Conservation (phyloP, 2,797 vertebrate species). For the Sus cebifrons region DNA sequence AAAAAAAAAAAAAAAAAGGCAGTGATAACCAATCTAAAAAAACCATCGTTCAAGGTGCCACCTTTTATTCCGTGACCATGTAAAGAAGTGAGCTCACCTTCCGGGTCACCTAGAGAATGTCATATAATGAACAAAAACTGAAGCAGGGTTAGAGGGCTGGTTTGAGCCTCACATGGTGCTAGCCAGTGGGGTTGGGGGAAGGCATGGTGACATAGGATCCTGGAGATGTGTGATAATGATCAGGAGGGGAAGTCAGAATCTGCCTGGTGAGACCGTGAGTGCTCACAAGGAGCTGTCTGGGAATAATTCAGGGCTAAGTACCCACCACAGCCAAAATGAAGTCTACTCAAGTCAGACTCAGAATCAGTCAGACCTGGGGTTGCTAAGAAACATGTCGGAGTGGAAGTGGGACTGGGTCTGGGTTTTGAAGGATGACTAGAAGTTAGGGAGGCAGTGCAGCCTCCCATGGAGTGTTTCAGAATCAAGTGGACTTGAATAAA, state of each 20-base stretch:
- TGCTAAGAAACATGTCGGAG: not conserved
- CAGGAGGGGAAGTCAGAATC: not conserved
- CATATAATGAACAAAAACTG: accelerated
- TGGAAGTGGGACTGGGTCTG: no score
- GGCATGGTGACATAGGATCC: not conserved
- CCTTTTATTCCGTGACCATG: not conserved
- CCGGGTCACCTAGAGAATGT: not conserved
- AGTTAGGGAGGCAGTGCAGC: not conserved
- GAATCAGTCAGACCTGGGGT: not conserved
- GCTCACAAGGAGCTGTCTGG: not conserved
- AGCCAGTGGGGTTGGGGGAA: accelerated
- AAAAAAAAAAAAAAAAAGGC: not conserved
- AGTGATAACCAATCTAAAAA: not conserved
- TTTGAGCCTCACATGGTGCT: not conserved
- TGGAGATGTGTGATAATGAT: not conserved
- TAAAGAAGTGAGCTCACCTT: not conserved
- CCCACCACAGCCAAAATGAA: not conserved
- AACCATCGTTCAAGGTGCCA: not conserved
- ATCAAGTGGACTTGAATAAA: not conserved
- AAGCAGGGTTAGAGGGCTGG: not conserved
- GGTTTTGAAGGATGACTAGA: not conserved
- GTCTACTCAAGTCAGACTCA: not conserved
- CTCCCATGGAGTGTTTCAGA: not conserved
- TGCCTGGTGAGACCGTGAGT: not conserved
- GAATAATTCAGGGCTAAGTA: not conserved